Conservation (phyloP, 2,888 invertebrate species). For the Caenorhabditis sp. region DNA sequence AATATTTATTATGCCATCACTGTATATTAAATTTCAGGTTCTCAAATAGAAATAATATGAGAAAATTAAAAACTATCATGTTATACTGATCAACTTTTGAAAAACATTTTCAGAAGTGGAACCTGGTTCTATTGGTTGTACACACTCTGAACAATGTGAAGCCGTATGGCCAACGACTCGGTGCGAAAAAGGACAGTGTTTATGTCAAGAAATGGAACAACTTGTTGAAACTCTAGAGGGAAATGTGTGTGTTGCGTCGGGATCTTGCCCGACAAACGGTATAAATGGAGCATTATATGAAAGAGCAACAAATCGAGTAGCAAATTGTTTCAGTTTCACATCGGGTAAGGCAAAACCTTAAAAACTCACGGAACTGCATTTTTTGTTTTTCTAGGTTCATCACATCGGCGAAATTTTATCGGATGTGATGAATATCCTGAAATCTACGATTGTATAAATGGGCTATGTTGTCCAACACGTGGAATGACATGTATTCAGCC, state of each 20-base stretch:
- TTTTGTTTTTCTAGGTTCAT: background rate
- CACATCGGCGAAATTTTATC: constrained; percentile 37
- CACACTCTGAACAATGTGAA: constrained; percentile 63
- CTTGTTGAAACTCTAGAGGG: constrained; percentile 61
- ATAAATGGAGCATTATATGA: constrained; percentile 56
- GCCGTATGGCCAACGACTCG: constrained; percentile 60
- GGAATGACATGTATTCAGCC: constrained; percentile 60
- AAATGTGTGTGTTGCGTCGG: constrained; percentile 59
- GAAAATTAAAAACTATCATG: constrained; percentile 5
- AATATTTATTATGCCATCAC: too few relatives aligned
- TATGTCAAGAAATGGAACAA: constrained; percentile 47
- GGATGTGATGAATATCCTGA: constrained; percentile 67
- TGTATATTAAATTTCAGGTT: too few relatives aligned
- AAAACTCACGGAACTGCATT: background rate
- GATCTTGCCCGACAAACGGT: constrained; percentile 63
- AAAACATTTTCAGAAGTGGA: constrained; percentile 49
- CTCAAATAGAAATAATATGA: too few relatives aligned
- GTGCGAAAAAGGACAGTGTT: constrained; percentile 48
- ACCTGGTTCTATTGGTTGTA: constrained; percentile 63
- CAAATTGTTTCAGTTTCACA: constrained; percentile 59
- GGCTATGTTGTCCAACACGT: constrained; percentile 65
- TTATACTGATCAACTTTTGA: background rate
- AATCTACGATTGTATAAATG: constrained; percentile 63
- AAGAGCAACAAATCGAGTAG: constrained; percentile 54
- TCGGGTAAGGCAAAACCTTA: background rate